A percentile compares a stretch with the other conserved stretches of the same genome.
phyloP scores from a whole-genome alignment of 2,113 vertebrate genomes.

The Oplegnathus fasciatus region DNA sequence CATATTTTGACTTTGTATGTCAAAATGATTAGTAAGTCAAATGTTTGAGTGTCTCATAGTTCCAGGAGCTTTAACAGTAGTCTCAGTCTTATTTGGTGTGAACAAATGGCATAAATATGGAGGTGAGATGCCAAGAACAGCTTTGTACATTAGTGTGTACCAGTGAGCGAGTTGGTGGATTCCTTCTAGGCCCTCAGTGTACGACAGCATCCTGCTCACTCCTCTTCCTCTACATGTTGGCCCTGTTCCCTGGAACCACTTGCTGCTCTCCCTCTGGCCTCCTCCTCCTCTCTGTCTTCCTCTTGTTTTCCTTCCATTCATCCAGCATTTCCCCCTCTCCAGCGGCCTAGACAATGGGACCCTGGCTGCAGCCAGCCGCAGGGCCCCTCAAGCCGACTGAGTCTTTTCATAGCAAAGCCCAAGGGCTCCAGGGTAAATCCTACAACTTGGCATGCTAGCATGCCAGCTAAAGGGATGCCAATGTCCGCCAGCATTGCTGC shows the following conservation, averaged over 20 bases:
- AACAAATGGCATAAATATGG: background rate
- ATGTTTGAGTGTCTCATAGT: background rate
- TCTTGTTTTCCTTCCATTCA: conserved; percentile 77
- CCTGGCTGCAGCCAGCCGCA: conserved; percentile 69
- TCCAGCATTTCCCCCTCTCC: conserved; percentile 71
- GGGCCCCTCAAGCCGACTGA: conserved; percentile 81
- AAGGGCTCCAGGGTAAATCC: conserved; percentile 86
- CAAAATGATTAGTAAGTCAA: too few species aligned
- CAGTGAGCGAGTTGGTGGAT: background rate
- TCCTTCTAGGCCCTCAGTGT: conserved; percentile 9
- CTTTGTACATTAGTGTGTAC: background rate
- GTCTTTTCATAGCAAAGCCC: conserved; percentile 84
- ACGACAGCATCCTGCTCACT: conserved; percentile 39
- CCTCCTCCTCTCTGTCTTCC: conserved; percentile 57
- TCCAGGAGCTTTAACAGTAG: background rate
- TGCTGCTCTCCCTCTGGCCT: conserved; percentile 73
- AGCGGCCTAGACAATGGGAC: conserved; percentile 76
- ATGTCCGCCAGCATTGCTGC: conserved; percentile 81
- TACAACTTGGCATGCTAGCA: conserved; percentile 85
- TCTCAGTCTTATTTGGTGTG: background rate
- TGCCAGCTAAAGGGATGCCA: conserved; percentile 83
- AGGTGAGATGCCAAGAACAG: background rate
- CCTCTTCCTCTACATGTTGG: conserved; percentile 55
- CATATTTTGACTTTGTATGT: too few species aligned
- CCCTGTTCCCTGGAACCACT: conserved; percentile 72